Evolutionary conservation across 1,140 invertebrate genomes (phyloP).

Genomic region (Nasonia longicornis): DNA sequence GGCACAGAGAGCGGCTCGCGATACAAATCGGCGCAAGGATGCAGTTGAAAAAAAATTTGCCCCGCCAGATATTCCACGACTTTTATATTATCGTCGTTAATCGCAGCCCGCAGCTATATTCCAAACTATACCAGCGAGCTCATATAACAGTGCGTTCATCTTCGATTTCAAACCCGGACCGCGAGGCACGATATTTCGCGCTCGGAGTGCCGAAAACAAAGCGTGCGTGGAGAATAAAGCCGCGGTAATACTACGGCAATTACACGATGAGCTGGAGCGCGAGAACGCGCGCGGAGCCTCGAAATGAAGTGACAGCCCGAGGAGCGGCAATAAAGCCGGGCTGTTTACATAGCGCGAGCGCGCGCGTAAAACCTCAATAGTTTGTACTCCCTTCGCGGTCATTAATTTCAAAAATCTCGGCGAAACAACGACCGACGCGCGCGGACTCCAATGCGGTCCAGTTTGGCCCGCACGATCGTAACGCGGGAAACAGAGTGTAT

Average conservation of each 20-base stretch:
- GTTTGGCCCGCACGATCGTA: neutral
- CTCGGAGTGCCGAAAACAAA: no score
- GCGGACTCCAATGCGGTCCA: neutral
- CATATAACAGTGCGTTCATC: neutral
- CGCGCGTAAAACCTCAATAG: constrained; percentile 3
- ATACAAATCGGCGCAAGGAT: neutral
- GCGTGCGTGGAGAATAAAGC: neutral
- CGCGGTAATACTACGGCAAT: neutral
- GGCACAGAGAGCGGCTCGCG: no score
- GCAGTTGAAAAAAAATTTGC: neutral
- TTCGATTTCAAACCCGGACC: no score
- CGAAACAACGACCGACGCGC: neutral
- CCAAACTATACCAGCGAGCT: no score
- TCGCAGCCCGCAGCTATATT: neutral
- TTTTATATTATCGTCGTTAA: neutral
- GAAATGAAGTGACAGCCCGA: neutral
- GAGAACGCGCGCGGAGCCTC: neutral
- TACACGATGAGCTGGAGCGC: neutral
- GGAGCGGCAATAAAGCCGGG: neutral
- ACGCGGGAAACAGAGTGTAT: neutral
- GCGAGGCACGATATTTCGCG: no score
- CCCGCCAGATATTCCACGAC: neutral
- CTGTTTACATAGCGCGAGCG: neutral
- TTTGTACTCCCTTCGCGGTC: neutral
- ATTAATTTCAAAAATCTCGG: constrained; percentile 10